phyloP scores from a whole-genome alignment of 2,888 invertebrate genomes.

The Phlogophora meticulosa region DNA sequence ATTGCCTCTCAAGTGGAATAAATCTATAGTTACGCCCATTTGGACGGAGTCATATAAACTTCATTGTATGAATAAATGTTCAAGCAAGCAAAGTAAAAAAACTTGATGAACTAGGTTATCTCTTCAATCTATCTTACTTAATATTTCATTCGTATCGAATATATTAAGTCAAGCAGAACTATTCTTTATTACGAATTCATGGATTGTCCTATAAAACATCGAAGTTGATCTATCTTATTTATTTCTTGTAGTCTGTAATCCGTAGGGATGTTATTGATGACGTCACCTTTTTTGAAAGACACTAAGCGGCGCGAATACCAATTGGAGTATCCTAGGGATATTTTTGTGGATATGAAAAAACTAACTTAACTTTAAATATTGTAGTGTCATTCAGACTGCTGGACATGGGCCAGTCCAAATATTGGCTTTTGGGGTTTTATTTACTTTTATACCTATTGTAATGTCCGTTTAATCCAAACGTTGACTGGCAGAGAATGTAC shows the following conservation, averaged over 20 bases:
- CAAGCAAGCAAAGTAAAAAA: slow-evolving; percentile 19
- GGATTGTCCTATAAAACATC: slow-evolving; percentile 25
- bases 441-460: too few relatives aligned
- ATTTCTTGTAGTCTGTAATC: slow-evolving; percentile 23
- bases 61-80: background rate
- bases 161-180: slow-evolving; percentile 10
- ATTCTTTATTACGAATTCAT: slow-evolving; percentile 33
- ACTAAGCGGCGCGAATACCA: slow-evolving; percentile 27
- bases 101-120: slow-evolving; percentile 7
- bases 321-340: slow-evolving; percentile 2
- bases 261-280: slow-evolving; percentile 31
- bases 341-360: background rate
- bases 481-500: too few relatives aligned
- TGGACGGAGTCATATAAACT: background rate
- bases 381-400: too few relatives aligned
- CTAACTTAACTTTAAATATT: too few relatives aligned
- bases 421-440: too few relatives aligned
- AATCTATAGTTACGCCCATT: background rate
- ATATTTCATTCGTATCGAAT: slow-evolving; percentile 18
- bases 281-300: slow-evolving; percentile 20
- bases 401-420: too few relatives aligned
- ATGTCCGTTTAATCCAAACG: too few relatives aligned
- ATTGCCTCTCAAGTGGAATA: background rate
- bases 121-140: slow-evolving; percentile 31
- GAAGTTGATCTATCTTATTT: slow-evolving; percentile 28